phyloP scores from a whole-genome alignment of 2,113 vertebrate species.

The Cervus canadensis region DNA sequence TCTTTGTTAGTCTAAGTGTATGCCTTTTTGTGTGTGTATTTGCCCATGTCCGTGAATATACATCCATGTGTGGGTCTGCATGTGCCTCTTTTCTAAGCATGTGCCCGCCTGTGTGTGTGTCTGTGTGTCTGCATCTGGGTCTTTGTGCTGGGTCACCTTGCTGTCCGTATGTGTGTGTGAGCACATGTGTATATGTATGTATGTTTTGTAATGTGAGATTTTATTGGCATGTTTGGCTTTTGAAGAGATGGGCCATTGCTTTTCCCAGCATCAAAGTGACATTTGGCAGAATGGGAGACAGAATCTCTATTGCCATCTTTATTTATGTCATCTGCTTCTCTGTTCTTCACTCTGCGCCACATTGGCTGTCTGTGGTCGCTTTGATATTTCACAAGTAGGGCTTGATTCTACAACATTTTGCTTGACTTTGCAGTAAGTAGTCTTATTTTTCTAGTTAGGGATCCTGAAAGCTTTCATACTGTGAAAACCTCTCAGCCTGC shows the following conservation, averaged over 20 bases:
- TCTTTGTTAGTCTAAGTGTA: not conserved
- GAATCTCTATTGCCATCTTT: not conserved
- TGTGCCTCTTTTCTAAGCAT: not conserved
- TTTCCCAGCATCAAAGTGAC: conserved; percentile 16
- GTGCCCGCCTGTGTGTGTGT: not conserved
- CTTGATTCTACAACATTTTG: conserved; percentile 24
- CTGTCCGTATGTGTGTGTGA: not conserved
- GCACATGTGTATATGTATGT: accelerated
- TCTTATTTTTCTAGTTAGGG: not conserved
- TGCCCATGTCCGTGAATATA: not conserved
- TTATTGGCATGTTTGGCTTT: not conserved
- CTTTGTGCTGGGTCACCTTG: not conserved
- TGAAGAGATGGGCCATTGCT: not conserved
- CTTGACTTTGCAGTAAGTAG: conserved; percentile 13
- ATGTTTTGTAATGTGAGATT: not conserved
- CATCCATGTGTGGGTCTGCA: not conserved
- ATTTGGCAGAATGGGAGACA: not conserved
- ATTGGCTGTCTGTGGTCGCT: not conserved
- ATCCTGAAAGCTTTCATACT: not conserved
- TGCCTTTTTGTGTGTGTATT: not conserved
- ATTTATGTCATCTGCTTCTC: conserved; percentile 15
- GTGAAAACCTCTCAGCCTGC: not conserved
- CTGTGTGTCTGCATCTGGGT: not conserved
- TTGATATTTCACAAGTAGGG: conserved; percentile 7
- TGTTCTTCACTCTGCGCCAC: not conserved